Conservation (phyloP, 2,113 vertebrate species). For the Xiphias gladius region DNA sequence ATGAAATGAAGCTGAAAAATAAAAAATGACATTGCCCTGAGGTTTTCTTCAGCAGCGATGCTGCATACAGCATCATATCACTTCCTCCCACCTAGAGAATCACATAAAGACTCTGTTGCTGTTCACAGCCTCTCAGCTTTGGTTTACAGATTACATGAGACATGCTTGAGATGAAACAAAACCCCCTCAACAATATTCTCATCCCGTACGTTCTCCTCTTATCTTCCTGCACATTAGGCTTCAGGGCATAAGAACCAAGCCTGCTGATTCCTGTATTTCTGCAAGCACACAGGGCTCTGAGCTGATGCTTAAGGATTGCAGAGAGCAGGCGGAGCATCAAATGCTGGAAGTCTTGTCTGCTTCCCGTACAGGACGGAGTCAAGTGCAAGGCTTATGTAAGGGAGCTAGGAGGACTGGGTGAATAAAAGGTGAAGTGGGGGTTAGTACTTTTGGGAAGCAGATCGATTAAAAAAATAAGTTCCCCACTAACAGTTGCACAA, state of each 20-base stretch:
- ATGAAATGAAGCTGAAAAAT: slow-evolving; percentile 34
- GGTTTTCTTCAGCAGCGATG: slow-evolving; percentile 26
- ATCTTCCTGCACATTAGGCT: slow-evolving; percentile 44
- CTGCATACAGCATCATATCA: slow-evolving; percentile 38
- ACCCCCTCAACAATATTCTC: slow-evolving; percentile 39
- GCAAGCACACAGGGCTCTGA: slow-evolving; percentile 32
- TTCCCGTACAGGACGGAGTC: slow-evolving; percentile 44
- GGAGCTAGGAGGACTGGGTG: slow-evolving; percentile 34
- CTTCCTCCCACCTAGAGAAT: slow-evolving; percentile 56
- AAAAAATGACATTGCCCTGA: slow-evolving; percentile 21
- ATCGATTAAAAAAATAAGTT: slow-evolving; percentile 26
- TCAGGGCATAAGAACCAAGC: slow-evolving; percentile 43
- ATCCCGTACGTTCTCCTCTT: slow-evolving; percentile 44
- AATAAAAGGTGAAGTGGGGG: slow-evolving; percentile 45
- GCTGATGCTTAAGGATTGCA: slow-evolving; percentile 19
- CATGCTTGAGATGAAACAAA: slow-evolving; percentile 61
- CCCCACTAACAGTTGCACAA: background rate
- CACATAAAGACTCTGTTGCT: slow-evolving; percentile 33
- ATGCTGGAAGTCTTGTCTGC: slow-evolving; percentile 49
- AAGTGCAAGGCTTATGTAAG: slow-evolving; percentile 45
- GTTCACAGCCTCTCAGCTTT: slow-evolving; percentile 47
- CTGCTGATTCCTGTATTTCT: slow-evolving; percentile 27
- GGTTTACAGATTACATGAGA: slow-evolving; percentile 56
- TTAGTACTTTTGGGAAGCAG: slow-evolving; percentile 35
- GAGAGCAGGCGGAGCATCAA: slow-evolving; percentile 53